Percentiles rank a stretch among this genome's conserved stretches.
Conservation (phyloP, 1,140 invertebrate species). For the Pogonognathellus flavescens region DNA sequence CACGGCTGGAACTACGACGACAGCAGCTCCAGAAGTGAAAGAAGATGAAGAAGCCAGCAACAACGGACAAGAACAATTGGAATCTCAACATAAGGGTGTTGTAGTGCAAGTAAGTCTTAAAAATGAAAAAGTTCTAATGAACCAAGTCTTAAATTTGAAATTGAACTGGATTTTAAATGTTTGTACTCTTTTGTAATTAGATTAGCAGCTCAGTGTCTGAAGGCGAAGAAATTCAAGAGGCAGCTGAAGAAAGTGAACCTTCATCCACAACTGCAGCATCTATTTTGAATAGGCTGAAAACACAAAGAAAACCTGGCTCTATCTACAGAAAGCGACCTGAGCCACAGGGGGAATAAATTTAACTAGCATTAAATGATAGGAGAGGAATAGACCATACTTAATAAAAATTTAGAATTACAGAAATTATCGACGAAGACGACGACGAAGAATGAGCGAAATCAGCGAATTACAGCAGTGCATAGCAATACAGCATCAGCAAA, state of each 20-base stretch:
- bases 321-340: constrained; percentile 57
- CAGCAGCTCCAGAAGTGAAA: constrained; percentile 46
- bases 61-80: constrained; percentile 47
- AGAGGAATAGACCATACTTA: constrained; percentile 51
- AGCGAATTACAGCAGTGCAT: constrained; percentile 24
- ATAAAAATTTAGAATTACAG: constrained; percentile 29
- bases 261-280: constrained; percentile 62
- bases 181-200: constrained; percentile 50
- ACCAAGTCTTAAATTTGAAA: too few species aligned
- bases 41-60: constrained; percentile 39
- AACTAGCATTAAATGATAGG: constrained; percentile 27
- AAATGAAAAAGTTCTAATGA: too few species aligned
- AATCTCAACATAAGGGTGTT: constrained; percentile 62
- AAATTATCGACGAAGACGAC: neutral
- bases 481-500: neutral
- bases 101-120: constrained; percentile 60
- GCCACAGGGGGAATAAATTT: neutral
- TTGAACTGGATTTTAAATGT: neutral
- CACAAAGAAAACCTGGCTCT: constrained; percentile 64
- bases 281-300: constrained; percentile 65
- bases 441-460: neutral
- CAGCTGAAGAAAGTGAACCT: neutral
- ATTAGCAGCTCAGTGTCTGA: constrained; percentile 65
- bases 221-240: constrained; percentile 59
- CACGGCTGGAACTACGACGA: neutral